Evolutionary conservation across 2,888 invertebrate species (phyloP), one percentile per base, ranked within the genome.

Genomic region (Matsumyia berberina): DNA sequence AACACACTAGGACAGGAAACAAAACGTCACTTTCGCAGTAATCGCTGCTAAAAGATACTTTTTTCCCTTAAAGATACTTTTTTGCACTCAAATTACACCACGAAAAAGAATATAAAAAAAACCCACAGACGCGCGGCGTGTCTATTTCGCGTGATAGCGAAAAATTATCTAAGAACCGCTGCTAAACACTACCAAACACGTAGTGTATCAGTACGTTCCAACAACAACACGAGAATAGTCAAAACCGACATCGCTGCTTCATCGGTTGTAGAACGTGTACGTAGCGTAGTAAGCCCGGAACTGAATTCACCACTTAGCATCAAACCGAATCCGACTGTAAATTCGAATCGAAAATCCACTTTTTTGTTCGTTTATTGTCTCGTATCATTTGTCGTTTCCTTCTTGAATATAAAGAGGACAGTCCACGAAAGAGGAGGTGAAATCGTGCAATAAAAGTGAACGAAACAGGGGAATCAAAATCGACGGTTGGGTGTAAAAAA

Each of bases 231-330:
- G 35, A 66, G 12, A 64, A 35, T 66, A 66, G 35, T 66, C 31
- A 31, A n/a, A n/a, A 72, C 66, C 58, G 49, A 78, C 82, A 57
- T 78, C 49, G 53, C 67, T 35, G 62, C 53, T 24, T 12, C 51
- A 33, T 55, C 29, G 53, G 24, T 49, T 49, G 29, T 12, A 49
- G 35, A 83, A 78, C 78, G 57, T 78, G 67, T 64, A 37, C 79
- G 49, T 35, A 37, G 57, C 51, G 44, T 69, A 79, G 79, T 79
- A 64, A 62, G 79, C 73, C 73, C 83, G 73, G 64, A 79, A 83
- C 83, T 83, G 44, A 83, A 83, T 6, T 83, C 83, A 83, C 83
- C 83, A 83, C 83, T 57, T 29, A 31, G 42, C 51, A 73, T 69
- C 49, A 73, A 55, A 73, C 57, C 64, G 51, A 79, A 64, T 69